These are phyloP conservation scores for Andrena camellia DNA, from an alignment of 2,888 invertebrate species.

Conservation along the genomic window DNA sequence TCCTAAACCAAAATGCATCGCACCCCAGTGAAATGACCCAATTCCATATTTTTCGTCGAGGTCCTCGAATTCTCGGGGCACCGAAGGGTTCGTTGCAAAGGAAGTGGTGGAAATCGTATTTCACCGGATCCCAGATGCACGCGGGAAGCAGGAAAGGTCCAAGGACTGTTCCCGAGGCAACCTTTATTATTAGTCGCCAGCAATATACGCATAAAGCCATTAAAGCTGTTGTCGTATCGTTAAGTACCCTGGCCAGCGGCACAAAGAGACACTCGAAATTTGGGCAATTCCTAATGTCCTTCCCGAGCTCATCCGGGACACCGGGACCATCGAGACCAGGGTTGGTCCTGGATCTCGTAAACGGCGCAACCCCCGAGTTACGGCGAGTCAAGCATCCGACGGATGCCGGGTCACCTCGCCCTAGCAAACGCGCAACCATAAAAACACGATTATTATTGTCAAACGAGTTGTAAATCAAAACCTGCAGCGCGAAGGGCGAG, in stretches of 20 bases:
- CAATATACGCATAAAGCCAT: slow-evolving; percentile 78
- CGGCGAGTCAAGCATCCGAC: slow-evolving; percentile 41
- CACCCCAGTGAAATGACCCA: background rate
- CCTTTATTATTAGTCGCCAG: slow-evolving; percentile 54
- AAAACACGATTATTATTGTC: slow-evolving; percentile 45
- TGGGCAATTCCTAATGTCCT: slow-evolving; percentile 71
- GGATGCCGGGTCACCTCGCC: background rate
- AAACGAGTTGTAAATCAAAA: slow-evolving; percentile 53
- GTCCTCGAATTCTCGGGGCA: too few species aligned
- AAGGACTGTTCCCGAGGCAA: slow-evolving; percentile 22
- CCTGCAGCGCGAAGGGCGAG: too few species aligned
- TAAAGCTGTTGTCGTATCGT: slow-evolving; percentile 66
- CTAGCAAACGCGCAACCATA: slow-evolving; percentile 28
- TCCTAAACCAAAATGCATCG: background rate
- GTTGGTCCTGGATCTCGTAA: slow-evolving; percentile 16
- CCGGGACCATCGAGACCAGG: slow-evolving; percentile 5
- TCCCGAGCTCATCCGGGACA: slow-evolving; percentile 16
- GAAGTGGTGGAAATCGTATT: slow-evolving; percentile 15
- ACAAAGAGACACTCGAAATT: slow-evolving; percentile 66
- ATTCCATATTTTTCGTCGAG: background rate
- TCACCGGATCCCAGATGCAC: background rate
- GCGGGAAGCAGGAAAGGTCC: slow-evolving; percentile 1
- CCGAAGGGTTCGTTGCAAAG: too few species aligned
- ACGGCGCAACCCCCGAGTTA: slow-evolving; percentile 17
- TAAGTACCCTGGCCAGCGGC: slow-evolving; percentile 69